A percentile compares a stretch with the other conserved stretches of the same genome.
Evolutionary conservation across 2,888 invertebrate species (phyloP).

Genomic region (Pyrochroa serraticornis): DNA sequence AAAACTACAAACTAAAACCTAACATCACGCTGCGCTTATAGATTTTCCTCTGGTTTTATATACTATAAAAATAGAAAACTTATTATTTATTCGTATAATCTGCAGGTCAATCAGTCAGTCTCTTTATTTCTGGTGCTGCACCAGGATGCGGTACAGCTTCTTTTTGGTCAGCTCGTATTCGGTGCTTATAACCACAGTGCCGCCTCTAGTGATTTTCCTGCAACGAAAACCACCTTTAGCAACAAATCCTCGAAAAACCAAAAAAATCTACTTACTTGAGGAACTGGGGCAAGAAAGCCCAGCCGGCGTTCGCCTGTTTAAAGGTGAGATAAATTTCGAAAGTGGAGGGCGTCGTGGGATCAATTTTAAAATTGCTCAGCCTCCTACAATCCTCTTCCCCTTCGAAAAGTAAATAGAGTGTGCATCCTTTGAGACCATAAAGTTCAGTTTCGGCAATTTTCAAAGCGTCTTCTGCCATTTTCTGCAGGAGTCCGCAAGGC

Average conservation of each 20-base stretch:
- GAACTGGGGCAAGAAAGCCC: constrained; percentile 88
- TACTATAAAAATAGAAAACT: constrained; percentile 46
- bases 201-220: constrained; percentile 84
- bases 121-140: constrained; percentile 46
- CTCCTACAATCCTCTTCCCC: constrained; percentile 72
- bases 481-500: constrained; percentile 79
- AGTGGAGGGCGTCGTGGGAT: constrained; percentile 85
- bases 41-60: constrained; percentile 34
- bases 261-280: constrained; percentile 74
- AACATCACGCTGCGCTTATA: constrained; percentile 51
- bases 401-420: constrained; percentile 82
- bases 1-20: constrained; percentile 41
- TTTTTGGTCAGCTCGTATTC: constrained; percentile 88
- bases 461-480: constrained; percentile 80
- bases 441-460: constrained; percentile 85
- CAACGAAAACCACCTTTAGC: constrained; percentile 31
- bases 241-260: background rate
- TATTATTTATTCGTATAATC: constrained; percentile 37
- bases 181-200: constrained; percentile 86
- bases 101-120: constrained; percentile 36
- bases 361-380: constrained; percentile 83
- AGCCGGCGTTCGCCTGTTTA: constrained; percentile 84
- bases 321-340: constrained; percentile 89
- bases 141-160: constrained; percentile 74
- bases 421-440: constrained; percentile 85